Evolutionary conservation across 2,797 vertebrate genomes (phyloP).

Genomic region (Varecia variegata): DNA sequence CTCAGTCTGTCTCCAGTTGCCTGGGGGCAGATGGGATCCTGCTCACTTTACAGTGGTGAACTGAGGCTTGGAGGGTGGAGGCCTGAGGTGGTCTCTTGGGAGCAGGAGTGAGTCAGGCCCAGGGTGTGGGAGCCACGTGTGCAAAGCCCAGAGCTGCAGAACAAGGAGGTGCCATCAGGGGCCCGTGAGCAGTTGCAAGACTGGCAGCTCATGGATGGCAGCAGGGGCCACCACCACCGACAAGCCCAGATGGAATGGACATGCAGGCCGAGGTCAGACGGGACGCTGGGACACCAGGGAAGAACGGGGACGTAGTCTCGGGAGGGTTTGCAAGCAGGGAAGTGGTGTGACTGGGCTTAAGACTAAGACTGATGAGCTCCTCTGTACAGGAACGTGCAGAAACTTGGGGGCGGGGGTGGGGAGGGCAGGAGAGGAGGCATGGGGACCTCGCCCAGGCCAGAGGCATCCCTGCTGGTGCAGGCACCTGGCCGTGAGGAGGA

Average conservation of each 20-base stretch:
- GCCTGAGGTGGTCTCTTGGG: neutral
- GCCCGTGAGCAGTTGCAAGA: neutral
- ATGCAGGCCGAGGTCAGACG: accelerated
- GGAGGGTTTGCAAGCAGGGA: neutral
- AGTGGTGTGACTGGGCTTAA: neutral
- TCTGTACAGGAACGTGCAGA: neutral
- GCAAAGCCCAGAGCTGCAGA: neutral
- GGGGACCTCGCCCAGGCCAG: neutral
- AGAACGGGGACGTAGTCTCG: too few relatives aligned
- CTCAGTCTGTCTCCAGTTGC: neutral
- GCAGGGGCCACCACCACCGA: neutral
- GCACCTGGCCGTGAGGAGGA: neutral
- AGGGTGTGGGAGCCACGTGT: neutral
- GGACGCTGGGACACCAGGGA: too few relatives aligned
- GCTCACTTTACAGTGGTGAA: neutral
- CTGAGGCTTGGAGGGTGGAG: neutral
- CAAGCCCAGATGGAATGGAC: neutral
- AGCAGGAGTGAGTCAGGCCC: neutral
- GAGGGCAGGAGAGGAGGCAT: neutral
- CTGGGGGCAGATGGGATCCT: neutral
- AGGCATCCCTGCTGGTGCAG: too few relatives aligned
- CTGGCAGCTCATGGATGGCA: neutral
- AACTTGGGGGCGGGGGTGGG: neutral
- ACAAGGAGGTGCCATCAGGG: neutral
- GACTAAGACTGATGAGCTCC: too few relatives aligned